phyloP scores from a whole-genome alignment of 1,140 invertebrate species.

The Contarinia nasturtii region DNA sequence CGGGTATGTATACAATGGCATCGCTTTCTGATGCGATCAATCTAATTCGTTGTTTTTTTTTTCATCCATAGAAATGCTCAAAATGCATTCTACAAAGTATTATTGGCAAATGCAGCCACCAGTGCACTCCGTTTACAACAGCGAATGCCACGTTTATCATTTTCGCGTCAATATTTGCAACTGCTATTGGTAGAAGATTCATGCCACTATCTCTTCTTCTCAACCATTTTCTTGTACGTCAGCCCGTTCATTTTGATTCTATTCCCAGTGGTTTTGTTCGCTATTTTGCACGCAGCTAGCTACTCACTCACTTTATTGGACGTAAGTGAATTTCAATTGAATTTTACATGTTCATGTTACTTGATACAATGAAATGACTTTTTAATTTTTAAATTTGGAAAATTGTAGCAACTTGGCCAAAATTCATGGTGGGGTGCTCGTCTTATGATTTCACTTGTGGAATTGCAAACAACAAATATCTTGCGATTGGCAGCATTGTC shows the following conservation, averaged over 20 bases:
- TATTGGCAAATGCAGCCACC: slow-evolving; percentile 80
- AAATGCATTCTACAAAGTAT: slow-evolving; percentile 75
- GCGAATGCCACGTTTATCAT: slow-evolving; percentile 59
- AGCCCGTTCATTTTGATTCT: slow-evolving; percentile 76
- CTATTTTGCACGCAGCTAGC: slow-evolving; percentile 73
- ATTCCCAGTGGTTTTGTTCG: slow-evolving; percentile 74
- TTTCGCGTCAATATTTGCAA: slow-evolving; percentile 63
- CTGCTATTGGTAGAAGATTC: slow-evolving; percentile 77
- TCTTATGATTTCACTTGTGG: slow-evolving; percentile 64
- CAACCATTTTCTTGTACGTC: slow-evolving; percentile 79
- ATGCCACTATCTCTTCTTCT: slow-evolving; percentile 90
- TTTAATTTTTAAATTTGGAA: not conserved
- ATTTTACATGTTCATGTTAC: too few species aligned
- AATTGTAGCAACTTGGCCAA: slow-evolving; percentile 58
- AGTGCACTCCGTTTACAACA: slow-evolving; percentile 87
- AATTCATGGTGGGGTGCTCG: slow-evolving; percentile 76
- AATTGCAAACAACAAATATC: slow-evolving; percentile 73
- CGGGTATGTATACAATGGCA: slow-evolving; percentile 47
- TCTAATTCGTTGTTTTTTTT: not conserved
- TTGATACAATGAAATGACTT: not conserved
- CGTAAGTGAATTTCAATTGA: slow-evolving; percentile 45
- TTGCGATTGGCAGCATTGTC: slow-evolving; percentile 68
- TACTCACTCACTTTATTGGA: slow-evolving; percentile 75
- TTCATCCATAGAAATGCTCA: slow-evolving; percentile 44
- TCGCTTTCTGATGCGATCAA: too few species aligned